Evolutionary conservation across 1,140 invertebrate genomes (phyloP), one percentile per base, ranked within the genome.

Genomic region (Liolophura sinensis): DNA sequence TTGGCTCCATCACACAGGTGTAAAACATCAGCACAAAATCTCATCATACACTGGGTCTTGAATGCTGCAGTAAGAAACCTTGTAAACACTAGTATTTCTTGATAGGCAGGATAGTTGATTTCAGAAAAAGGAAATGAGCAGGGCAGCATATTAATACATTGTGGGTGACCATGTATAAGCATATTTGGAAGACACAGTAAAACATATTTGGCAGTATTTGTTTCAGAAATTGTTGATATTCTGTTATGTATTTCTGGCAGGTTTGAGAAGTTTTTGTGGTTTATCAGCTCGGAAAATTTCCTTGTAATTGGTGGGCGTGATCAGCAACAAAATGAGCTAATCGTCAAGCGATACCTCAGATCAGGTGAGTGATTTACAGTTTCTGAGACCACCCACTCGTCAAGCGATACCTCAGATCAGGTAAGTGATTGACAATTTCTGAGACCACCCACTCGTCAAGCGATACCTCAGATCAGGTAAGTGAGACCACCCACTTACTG

Each of bases 241-340:
- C 20, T 58, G 20, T 22, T 18, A 56, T 51, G 50, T 24, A 56
- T 48, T 24, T 27, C 62, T 70, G 72, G 25, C 83, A 97, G 97
- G 96, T 99, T 99, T 88, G 98, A 99, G 86, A 99, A 99, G 82
- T 99, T 99, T 84, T 93, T 92, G 79, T 99, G 98, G 98, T 99
- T 99, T 83, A 96, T 99, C 71, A 95, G 93, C 46, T 97, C 96
- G 0, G 98, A 99, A 85, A 98, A 98, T 86, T 99, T 95, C 87
- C 83, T 99, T 56, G 89, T 99, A 50, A 93, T 99, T 79, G 97
- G 91, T 63, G 98, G 98, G 20, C 87, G 96, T 73, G 98, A 99
- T 88, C 92, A 95, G 71, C 95, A 98, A 70, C 97, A 99, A 85
- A 99, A 99, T 86, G 97, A 99, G 85, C 75, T 99, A 40, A 89